Percentiles rank a stretch among this genome's conserved stretches.
Evolutionary conservation across 2,888 invertebrate genomes (phyloP).

Genomic region (Drosophila atroscutellata): DNA sequence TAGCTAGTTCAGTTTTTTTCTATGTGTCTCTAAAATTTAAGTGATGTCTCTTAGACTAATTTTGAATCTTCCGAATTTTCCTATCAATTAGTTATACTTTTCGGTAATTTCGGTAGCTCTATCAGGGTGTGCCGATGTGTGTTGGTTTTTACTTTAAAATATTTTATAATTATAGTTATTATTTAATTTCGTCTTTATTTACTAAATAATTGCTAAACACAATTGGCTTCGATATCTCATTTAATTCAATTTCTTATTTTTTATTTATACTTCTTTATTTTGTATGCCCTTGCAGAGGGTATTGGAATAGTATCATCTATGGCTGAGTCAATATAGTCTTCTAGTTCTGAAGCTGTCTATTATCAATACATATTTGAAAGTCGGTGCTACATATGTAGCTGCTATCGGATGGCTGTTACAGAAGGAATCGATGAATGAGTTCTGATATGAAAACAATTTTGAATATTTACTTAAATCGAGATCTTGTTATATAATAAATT

Average conservation of each 20-base stretch:
- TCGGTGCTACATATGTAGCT: background rate
- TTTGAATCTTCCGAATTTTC: slow-evolving; percentile 17
- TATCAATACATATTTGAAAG: background rate
- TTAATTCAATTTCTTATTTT: slow-evolving; percentile 37
- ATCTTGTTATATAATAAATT: background rate
- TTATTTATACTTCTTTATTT: background rate
- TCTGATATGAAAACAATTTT: background rate
- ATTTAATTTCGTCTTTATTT: slow-evolving; percentile 46
- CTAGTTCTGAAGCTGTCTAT: background rate
- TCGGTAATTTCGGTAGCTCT: slow-evolving; percentile 29
- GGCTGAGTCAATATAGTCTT: background rate
- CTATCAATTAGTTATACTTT: slow-evolving; percentile 26
- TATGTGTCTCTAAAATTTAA: slow-evolving; percentile 37
- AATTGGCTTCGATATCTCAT: slow-evolving; percentile 78
- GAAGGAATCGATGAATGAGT: background rate
- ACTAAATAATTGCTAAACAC: slow-evolving; percentile 79
- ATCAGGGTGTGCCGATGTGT: slow-evolving; percentile 50
- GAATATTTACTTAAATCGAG: background rate
- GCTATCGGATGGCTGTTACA: background rate
- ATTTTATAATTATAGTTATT: slow-evolving; percentile 34
- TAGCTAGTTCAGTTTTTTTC: slow-evolving; percentile 27
- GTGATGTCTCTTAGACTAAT: slow-evolving; percentile 49
- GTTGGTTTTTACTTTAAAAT: slow-evolving; percentile 52
- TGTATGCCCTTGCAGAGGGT: slow-evolving; percentile 3
- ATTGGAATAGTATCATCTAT: background rate